Evolutionary conservation across 2,797 vertebrate genomes (phyloP).

Genomic region (Capromys pilorides): DNA sequence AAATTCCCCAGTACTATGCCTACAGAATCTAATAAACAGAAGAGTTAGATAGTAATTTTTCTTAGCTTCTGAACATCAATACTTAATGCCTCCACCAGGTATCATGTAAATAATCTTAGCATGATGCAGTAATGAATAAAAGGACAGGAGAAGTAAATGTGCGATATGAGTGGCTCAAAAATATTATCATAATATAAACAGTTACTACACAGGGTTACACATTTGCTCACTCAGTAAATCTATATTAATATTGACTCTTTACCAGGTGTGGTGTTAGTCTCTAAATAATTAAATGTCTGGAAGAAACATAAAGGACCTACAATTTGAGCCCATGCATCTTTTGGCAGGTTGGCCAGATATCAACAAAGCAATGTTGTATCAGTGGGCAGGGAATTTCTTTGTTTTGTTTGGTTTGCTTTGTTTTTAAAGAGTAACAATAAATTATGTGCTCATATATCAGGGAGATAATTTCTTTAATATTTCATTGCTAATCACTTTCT

Average conservation of each 20-base stretch:
- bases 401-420: not conserved
- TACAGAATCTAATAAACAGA: not conserved
- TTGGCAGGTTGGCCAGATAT: not conserved
- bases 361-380: not conserved
- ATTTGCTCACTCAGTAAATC: not conserved
- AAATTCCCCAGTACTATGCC: not conserved
- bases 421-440: not conserved
- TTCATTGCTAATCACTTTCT: not conserved
- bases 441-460: not conserved
- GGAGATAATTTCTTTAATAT: not conserved
- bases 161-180: not conserved
- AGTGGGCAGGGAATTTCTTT: not conserved
- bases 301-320: not conserved
- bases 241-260: not conserved
- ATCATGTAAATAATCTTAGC: not conserved
- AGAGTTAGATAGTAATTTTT: not conserved
- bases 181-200: not conserved
- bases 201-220: not conserved
- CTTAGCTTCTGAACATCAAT: not conserved
- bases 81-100: not conserved
- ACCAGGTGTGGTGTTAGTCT: not conserved
- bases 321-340: not conserved
- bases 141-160: not conserved
- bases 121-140: not conserved
- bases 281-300: not conserved